Conservation (phyloP, 2,888 invertebrate genomes). For the Conops quadrifasciatus region DNA sequence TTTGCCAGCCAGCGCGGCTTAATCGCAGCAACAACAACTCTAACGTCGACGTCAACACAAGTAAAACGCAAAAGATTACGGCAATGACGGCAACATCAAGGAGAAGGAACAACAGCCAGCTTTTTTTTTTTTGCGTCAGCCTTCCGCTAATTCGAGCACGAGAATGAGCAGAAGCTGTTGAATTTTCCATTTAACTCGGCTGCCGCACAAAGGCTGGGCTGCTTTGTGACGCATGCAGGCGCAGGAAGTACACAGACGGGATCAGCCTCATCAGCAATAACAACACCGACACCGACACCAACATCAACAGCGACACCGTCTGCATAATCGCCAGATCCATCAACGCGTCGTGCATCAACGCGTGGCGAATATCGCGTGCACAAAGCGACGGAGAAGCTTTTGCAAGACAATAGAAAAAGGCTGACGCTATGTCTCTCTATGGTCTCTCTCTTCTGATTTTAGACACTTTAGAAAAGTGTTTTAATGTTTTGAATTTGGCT, state of each 20-base stretch:
- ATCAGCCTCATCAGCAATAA: background rate
- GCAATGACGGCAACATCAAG: background rate
- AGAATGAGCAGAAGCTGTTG: conserved; percentile 62
- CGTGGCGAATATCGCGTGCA: background rate
- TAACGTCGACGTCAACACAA: conserved; percentile 16
- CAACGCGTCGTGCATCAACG: background rate
- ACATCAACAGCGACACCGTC: no score
- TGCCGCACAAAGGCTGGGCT: conserved; percentile 33
- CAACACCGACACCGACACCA: conserved; percentile 10
- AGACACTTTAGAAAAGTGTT: background rate
- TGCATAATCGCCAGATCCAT: conserved; percentile 16
- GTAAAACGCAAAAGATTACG: background rate
- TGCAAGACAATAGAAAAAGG: conserved; percentile 5
- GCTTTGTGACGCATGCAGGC: conserved; percentile 23
- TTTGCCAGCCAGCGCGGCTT: conserved; percentile 1
- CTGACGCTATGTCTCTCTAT: no score
- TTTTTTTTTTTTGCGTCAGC: conserved; percentile 34
- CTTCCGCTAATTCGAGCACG: conserved; percentile 60
- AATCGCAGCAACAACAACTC: conserved; percentile 5
- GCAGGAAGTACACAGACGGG: background rate
- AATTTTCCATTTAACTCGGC: conserved; percentile 57
- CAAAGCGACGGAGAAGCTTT: background rate
- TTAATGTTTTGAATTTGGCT: conserved; percentile 44
- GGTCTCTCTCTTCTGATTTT: no score
- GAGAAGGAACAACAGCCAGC: conserved; percentile 2